Conservation (phyloP, 30 jellyfish, hydroid and myxozoan species). For the Aurelia sp. region DNA sequence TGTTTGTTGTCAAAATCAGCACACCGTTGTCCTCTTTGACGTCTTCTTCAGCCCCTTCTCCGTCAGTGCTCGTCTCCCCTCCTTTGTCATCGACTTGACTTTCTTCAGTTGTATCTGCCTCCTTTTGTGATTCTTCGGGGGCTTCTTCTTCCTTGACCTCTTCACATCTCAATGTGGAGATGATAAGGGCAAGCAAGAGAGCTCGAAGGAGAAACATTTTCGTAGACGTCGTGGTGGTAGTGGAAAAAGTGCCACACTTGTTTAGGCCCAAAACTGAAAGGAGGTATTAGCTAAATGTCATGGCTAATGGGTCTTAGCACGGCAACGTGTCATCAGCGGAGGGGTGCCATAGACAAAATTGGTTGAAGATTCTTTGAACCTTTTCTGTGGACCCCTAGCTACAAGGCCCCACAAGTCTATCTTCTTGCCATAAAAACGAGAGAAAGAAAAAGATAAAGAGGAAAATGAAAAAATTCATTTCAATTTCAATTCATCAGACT, state of each 20-base stretch:
- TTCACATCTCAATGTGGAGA: slow-evolving; percentile 31
- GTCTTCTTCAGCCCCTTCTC: not conserved
- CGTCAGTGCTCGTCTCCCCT: slow-evolving; percentile 6
- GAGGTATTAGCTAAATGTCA: too few species aligned
- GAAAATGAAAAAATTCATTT: too few species aligned
- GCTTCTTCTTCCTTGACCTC: slow-evolving; percentile 7
- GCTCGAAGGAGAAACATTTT: slow-evolving; percentile 20
- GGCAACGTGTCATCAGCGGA: too few species aligned
- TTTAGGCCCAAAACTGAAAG: slow-evolving; percentile 32
- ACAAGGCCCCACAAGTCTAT: too few species aligned
- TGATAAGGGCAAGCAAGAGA: slow-evolving; percentile 1
- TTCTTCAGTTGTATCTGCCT: slow-evolving; percentile 13
- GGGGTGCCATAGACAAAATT: too few species aligned
- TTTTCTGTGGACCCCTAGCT: too few species aligned
- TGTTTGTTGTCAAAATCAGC: slow-evolving; percentile 66
- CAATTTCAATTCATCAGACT: too few species aligned
- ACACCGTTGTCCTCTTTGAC: slow-evolving; percentile 86
- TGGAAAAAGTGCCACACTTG: not conserved
- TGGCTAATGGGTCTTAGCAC: too few species aligned
- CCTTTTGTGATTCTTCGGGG: not conserved
- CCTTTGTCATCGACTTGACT: slow-evolving; percentile 7
- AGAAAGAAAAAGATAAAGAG: too few species aligned
- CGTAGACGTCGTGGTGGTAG: not conserved
- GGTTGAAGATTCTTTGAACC: too few species aligned
- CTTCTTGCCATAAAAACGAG: too few species aligned